Conservation (phyloP, 2,888 invertebrate genomes). For the Pycnomerus fuliginosus region DNA sequence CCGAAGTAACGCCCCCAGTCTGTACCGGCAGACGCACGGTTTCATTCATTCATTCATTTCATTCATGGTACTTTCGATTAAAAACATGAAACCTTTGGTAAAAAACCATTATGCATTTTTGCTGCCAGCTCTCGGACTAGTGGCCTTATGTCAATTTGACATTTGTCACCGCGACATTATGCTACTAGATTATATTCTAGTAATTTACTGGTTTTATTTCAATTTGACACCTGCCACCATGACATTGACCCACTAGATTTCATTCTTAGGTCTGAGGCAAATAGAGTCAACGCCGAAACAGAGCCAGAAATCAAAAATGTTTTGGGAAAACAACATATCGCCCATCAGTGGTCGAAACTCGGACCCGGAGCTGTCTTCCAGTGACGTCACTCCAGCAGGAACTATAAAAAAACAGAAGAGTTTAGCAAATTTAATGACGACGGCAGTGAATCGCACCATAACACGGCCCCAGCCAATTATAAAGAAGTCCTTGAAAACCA, state of each 20-base stretch:
- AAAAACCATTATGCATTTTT: no score
- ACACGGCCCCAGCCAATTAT: not conserved
- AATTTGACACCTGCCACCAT: no score
- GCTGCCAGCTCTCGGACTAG: no score
- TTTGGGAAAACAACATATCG: slow-evolving; percentile 41
- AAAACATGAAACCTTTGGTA: no score
- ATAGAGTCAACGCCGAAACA: slow-evolving; percentile 51
- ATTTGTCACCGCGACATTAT: no score
- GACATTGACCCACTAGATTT: not conserved
- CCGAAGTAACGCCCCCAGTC: no score
- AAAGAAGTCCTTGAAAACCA: slow-evolving; percentile 32
- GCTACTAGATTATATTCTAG: no score
- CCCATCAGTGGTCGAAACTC: slow-evolving; percentile 44
- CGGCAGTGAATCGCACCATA: no score
- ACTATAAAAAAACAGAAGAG: slow-evolving; percentile 18
- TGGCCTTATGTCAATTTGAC: no score
- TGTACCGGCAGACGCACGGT: no score
- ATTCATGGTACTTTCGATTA: not conserved
- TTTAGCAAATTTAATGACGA: slow-evolving; percentile 12
- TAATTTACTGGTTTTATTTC: no score
- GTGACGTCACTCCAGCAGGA: slow-evolving; percentile 40
- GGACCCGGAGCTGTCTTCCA: slow-evolving; percentile 47
- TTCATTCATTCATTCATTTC: not conserved
- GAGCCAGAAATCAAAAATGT: slow-evolving; percentile 31
- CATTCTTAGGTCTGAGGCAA: slow-evolving; percentile 41